These are phyloP conservation scores for Allygus modestus DNA, from an alignment of 2,888 invertebrate species.

Conservation along the genomic window DNA sequence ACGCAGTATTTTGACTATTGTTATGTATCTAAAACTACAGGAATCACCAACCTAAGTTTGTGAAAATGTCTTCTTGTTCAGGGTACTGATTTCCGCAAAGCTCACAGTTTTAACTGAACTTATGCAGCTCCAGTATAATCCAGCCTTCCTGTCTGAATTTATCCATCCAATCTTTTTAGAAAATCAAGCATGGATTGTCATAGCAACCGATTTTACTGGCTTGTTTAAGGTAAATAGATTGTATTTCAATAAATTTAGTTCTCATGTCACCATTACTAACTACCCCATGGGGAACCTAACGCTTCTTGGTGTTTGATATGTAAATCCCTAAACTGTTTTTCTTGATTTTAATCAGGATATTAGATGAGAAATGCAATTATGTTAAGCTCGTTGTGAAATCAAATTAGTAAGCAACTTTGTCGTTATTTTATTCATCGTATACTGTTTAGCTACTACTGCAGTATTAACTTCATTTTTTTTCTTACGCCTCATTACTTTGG, in stretches of 20 bases:
- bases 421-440: no score
- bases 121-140: background rate
- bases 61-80: no score
- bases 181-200: background rate
- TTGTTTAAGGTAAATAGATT: background rate
- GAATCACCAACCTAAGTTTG: no score
- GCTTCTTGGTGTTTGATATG: conserved; percentile 39
- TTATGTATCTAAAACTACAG: no score
- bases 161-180: background rate
- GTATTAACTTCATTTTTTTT: no score
- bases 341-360: no score
- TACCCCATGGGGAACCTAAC: conserved; percentile 12
- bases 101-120: background rate
- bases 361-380: no score
- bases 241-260: background rate
- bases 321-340: background rate
- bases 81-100: background rate
- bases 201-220: background rate
- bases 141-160: background rate
- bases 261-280: background rate
- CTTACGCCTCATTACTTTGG: no score
- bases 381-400: no score
- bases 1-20: no score
- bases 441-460: no score
- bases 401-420: no score